These are phyloP conservation scores for Opisthograptis luteolata DNA, from an alignment of 2,888 invertebrate species.

Conservation along the genomic window DNA sequence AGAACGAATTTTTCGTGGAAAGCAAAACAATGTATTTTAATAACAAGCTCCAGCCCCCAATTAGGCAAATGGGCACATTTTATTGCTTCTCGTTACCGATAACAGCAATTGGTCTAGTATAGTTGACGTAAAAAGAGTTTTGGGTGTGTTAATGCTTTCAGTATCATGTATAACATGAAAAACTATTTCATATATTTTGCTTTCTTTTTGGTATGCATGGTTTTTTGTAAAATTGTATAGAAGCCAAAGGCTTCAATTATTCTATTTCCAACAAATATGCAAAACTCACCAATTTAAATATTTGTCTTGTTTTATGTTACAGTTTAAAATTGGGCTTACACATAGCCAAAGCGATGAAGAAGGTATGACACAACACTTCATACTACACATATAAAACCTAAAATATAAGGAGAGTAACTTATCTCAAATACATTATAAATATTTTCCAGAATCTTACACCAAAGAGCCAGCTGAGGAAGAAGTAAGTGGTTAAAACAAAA, in stretches of 20 bases:
- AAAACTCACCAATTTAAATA: background rate
- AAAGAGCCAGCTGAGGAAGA: constrained; percentile 68
- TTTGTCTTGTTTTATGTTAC: constrained; percentile 3
- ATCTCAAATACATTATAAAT: no score
- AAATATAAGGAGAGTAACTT: no score
- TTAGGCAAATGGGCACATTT: background rate
- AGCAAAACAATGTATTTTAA: background rate
- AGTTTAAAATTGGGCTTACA: constrained; percentile 26
- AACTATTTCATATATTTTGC: constrained; percentile 11
- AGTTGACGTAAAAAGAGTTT: background rate
- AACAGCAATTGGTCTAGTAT: background rate
- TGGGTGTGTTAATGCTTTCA: background rate
- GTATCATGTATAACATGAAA: constrained; percentile 5
- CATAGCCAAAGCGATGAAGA: constrained; percentile 36
- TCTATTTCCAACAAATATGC: no score
- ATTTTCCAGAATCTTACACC: constrained; percentile 45
- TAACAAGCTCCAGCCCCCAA: background rate
- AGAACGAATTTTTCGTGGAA: background rate
- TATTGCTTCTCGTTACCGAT: constrained; percentile 2
- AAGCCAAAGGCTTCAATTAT: no score
- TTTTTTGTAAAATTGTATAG: background rate
- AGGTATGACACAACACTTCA: no score
- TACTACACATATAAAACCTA: no score
- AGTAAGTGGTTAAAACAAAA: constrained; percentile 51
- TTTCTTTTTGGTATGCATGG: constrained; percentile 15